Evolutionary conservation across 2,797 vertebrate species (phyloP), one percentile per base, ranked within the genome.

Genomic region (Crocidura indochinensis): DNA sequence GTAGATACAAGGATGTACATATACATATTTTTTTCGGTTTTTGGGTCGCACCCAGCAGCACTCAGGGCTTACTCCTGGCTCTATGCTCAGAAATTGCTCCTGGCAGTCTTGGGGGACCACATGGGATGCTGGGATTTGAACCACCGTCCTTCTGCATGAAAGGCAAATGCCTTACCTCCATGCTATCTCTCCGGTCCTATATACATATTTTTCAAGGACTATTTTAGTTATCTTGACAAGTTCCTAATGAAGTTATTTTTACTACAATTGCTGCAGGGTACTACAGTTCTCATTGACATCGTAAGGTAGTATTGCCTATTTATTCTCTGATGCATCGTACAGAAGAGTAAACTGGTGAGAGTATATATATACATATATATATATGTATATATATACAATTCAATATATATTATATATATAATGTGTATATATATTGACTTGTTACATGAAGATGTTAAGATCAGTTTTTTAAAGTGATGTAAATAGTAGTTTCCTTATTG

Each of bases 401-500:
- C n/a, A n/a, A n/a, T n/a, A n/a, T n/a, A 38, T 38, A 2, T 38
- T 38, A 38, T 38, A 38, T 38, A 38, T 38, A 38, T 38, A 38
- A 96, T 96, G 97, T 98, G 98, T 98, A 98, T 97, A 98, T 98
- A 97, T 89, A 91, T 97, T 93, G 97, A 98, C 97, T 98, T 98
- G 97, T 98, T 98, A 98, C 97, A 93, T 97, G 97, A 98, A 98
- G 98, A 98, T 98, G 98, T 97, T 96, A 98, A 98, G 98, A 97
- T 97, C 96, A 92, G 98, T 98, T 98, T 98, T 98, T 98, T 98
- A 98, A 97, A 97, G 96, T 98, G 96, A 98, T 99, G 99, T 99
- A 99, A 99, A 99, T 99, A 99, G 97, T 99, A 98, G 98, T 99
- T 99, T 99, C 98, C 98, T 98, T 99, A 98, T 99, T 98, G 98